Evolutionary conservation across 2,113 vertebrate genomes (phyloP), one percentile per base, ranked within the genome.

Genomic region (Passer domesticus): DNA sequence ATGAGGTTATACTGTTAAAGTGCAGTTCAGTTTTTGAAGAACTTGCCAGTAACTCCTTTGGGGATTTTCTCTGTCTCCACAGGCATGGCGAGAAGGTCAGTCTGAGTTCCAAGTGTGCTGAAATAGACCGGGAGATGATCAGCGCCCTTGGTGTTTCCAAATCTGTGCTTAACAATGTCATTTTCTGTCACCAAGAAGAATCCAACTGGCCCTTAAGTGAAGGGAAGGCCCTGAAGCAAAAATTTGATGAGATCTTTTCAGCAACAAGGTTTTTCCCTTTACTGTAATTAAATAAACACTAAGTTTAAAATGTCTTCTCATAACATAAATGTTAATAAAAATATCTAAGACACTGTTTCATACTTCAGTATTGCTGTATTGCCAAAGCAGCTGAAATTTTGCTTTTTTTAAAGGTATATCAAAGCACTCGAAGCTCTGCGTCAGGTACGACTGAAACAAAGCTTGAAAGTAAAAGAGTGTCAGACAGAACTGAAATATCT

Each of bases 151-250:
- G 99, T 2, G 99, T 99, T 76, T 99, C 99, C 47, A 99, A 99
- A 81, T 95, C 99, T 3, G 99, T 99, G 74, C 97, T 99, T 56
- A 99, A 98, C 96, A 98, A 99, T 20, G 99, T 99, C 95, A 99
- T 99, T 92, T 99, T 99, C 97, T 99, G 99, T 94, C 99, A 99
- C 94, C 99, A 99, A 98, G 99, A 99, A 92, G 99, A 99, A 14
- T 99, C 99, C 37, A 99, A 99, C 97, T 99, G 99, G 99, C 99
- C 99, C 0, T 97, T 99, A 44, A 99, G 99, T 70, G 99, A 99
- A 95, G 99, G 99, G 73, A 99, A 98, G 93, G 98, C 99, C 68
- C 98, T 99, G 89, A 99, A 99, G 87, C 99, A 99, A 63, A 99
- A 99, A 91, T 99, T 99, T 95, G 99, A 99, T 98, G 99, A 99